Conservation (phyloP, 1,140 invertebrate species). For the Trachymyrmex cornetzi region DNA sequence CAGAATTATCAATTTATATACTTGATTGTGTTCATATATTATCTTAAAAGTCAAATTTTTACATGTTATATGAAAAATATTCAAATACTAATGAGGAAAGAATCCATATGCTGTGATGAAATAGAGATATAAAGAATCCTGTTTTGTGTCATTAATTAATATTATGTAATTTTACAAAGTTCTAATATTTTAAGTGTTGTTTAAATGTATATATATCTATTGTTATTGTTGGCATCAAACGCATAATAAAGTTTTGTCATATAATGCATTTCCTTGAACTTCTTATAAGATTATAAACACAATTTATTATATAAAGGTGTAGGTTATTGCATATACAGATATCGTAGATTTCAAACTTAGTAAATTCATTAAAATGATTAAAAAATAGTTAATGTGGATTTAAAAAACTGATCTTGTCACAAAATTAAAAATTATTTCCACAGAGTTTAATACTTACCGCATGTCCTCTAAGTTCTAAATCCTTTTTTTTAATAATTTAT, state of each 20-base stretch:
- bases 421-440: not conserved
- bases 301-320: not conserved
- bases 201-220: slow-evolving; percentile 65
- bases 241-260: slow-evolving; percentile 71
- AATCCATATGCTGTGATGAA: slow-evolving; percentile 29
- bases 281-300: slow-evolving; percentile 13
- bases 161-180: slow-evolving; percentile 36
- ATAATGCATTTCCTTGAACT: slow-evolving; percentile 62
- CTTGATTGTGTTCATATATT: slow-evolving; percentile 4
- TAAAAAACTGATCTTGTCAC: not conserved
- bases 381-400: not conserved
- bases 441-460: not conserved
- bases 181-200: slow-evolving; percentile 52
- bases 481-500: slow-evolving; percentile 7
- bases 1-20: not conserved
- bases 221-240: slow-evolving; percentile 58
- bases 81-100: not conserved
- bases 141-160: slow-evolving; percentile 46
- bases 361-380: not conserved
- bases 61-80: slow-evolving; percentile 12
- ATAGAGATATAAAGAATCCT: not conserved
- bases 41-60: slow-evolving; percentile 3
- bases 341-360: not conserved
- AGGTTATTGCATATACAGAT: not conserved
- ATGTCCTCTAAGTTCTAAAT: not conserved